phyloP scores from a whole-genome alignment of 2,797 vertebrate genomes.

The Sitta carolinensis region DNA sequence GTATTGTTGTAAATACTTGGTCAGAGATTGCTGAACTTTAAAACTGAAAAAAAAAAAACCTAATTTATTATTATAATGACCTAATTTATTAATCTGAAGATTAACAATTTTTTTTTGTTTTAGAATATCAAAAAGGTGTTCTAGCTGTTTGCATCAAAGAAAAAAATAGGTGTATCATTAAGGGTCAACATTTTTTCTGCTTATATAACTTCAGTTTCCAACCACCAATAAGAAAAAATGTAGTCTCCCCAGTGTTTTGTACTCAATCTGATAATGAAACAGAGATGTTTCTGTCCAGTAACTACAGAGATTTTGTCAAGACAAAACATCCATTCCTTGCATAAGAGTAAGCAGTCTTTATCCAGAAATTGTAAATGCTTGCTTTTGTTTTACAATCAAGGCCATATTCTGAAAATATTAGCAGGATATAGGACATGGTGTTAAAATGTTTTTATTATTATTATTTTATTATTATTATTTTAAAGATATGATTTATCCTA shows the following conservation, averaged over 20 bases:
- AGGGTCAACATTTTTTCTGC: conserved; percentile 81
- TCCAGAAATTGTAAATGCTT: conserved; percentile 81
- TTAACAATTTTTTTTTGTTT: conserved; percentile 81
- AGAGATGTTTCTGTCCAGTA: conserved; percentile 76
- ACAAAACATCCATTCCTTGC: conserved; percentile 79
- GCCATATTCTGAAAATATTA: conserved; percentile 82
- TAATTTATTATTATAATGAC: conserved; percentile 94
- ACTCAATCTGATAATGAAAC: conserved; percentile 73
- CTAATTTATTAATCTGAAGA: conserved; percentile 92
- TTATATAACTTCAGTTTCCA: conserved; percentile 71
- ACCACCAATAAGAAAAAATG: conserved; percentile 70
- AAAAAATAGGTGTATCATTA: conserved; percentile 78
- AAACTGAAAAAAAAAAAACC: conserved; percentile 79
- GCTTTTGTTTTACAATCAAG: conserved; percentile 84
- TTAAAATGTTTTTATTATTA: conserved; percentile 79
- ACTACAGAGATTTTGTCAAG: conserved; percentile 76
- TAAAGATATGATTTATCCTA: conserved; percentile 84
- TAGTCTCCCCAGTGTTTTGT: conserved; percentile 69
- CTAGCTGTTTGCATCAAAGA: conserved; percentile 82
- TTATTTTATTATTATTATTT: conserved; percentile 80
- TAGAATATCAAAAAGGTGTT: conserved; percentile 84
- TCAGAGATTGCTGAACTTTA: conserved; percentile 86
- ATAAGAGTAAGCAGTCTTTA: conserved; percentile 78
- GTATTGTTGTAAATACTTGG: conserved; percentile 97
- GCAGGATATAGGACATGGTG: conserved; percentile 82